Conservation (phyloP, 2,113 vertebrate species). For the Sarotherodon lohbergeri region DNA sequence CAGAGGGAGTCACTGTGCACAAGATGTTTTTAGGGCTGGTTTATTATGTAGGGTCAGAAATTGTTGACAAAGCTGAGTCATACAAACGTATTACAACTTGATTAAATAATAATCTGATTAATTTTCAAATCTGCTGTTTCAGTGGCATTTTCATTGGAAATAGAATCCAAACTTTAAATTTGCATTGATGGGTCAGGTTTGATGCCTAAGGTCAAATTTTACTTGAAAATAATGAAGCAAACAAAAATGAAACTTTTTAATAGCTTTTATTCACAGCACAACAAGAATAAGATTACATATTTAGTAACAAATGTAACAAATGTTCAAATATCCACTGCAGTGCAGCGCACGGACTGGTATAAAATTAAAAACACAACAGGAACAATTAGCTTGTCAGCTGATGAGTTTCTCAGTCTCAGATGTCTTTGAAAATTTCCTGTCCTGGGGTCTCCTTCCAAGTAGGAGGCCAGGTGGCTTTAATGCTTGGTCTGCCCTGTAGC, state of each 20-base stretch:
- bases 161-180: not conserved
- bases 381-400: not conserved
- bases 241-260: not conserved
- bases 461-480: constrained; percentile 59
- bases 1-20: not conserved
- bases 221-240: not conserved
- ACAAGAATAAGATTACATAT: not conserved
- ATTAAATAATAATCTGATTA: not conserved
- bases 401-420: constrained; percentile 27
- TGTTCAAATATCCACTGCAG: not conserved
- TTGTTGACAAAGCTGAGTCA: not conserved
- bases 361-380: not conserved
- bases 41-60: not conserved
- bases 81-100: no score
- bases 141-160: not conserved
- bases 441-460: constrained; percentile 49
- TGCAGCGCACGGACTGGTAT: not conserved
- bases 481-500: constrained; percentile 62
- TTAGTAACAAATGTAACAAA: not conserved
- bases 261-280: not conserved
- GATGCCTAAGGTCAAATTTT: not conserved
- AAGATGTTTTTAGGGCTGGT: not conserved
- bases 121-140: not conserved
- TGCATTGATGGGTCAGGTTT: fast-evolving
- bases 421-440: constrained; percentile 29